Evolutionary conservation across 1,140 invertebrate genomes (phyloP).

Genomic region (Scaptomyza montana): DNA sequence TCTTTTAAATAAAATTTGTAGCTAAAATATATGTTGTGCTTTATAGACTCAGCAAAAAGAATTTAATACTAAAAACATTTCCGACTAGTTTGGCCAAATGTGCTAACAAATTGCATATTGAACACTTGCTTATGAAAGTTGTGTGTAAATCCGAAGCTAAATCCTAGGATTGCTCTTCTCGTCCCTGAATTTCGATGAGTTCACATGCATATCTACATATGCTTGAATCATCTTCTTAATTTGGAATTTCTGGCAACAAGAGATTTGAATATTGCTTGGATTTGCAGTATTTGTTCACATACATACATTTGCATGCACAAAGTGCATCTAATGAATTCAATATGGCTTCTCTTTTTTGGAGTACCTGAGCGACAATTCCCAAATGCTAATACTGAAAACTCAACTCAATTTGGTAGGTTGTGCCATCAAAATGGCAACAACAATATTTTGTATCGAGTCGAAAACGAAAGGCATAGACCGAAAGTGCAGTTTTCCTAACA

Average conservation of each 20-base stretch:
- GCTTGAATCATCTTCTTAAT: not conserved
- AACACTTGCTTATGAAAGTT: conserved; percentile 35
- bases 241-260: too few species aligned
- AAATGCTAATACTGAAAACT: not conserved
- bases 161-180: not conserved
- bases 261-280: not conserved
- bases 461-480: too few species aligned
- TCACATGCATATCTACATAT: not conserved
- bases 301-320: not conserved
- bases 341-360: not conserved
- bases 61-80: conserved; percentile 29
- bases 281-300: too few species aligned
- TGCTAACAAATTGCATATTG: conserved; percentile 47
- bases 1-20: not conserved
- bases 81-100: conserved; percentile 5
- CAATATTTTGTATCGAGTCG: not conserved
- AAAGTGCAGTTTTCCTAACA: too few species aligned
- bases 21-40: conserved; percentile 1
- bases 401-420: not conserved
- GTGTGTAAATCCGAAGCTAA: conserved; percentile 14
- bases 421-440: too few species aligned
- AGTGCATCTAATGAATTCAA: not conserved
- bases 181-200: not conserved
- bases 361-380: not conserved
- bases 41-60: conserved; percentile 3